A percentile compares a stretch with the other conserved stretches of the same genome.
phyloP scores from a whole-genome alignment of 2,888 invertebrate genomes.

The Peribatodes rhomboidaria region DNA sequence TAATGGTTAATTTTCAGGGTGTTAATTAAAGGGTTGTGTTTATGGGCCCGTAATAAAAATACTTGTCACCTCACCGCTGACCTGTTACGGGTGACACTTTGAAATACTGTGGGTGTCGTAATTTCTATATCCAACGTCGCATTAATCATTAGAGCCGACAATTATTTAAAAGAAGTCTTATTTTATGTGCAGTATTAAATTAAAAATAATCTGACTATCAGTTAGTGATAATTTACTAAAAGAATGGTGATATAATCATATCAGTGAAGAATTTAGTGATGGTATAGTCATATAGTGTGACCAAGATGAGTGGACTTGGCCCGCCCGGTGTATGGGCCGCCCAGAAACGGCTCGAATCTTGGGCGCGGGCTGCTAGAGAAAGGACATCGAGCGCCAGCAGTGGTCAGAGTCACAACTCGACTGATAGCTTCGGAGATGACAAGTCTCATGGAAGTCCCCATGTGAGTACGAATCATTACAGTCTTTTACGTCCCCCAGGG shows the following conservation, averaged over 20 bases:
- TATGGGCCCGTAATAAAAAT: constrained; percentile 2
- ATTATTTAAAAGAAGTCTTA: background rate
- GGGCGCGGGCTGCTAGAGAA: constrained; percentile 92
- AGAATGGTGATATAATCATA: background rate
- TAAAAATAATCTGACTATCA: background rate
- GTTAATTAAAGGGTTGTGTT: constrained; percentile 7
- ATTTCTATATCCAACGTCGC: too few species aligned
- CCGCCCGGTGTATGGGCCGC: constrained; percentile 92
- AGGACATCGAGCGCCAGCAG: constrained; percentile 86
- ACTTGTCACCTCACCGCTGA: background rate
- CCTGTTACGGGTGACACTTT: background rate
- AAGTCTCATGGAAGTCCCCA: constrained; percentile 79
- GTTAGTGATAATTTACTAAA: background rate
- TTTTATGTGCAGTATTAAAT: background rate
- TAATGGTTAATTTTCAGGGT: constrained; percentile 18
- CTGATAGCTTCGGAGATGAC: constrained; percentile 83
- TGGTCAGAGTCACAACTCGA: constrained; percentile 86
- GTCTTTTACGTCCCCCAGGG: too few species aligned
- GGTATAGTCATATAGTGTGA: constrained; percentile 50
- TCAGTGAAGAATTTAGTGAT: constrained; percentile 49
- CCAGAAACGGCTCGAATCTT: constrained; percentile 91
- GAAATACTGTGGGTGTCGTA: background rate
- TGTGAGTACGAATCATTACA: constrained; percentile 65
- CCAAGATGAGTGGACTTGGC: constrained; percentile 89
- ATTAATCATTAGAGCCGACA: too few species aligned